A percentile compares a stretch with the other conserved stretches of the same genome.
Conservation (phyloP, 2,888 invertebrate genomes). For the Suillia variegata region DNA sequence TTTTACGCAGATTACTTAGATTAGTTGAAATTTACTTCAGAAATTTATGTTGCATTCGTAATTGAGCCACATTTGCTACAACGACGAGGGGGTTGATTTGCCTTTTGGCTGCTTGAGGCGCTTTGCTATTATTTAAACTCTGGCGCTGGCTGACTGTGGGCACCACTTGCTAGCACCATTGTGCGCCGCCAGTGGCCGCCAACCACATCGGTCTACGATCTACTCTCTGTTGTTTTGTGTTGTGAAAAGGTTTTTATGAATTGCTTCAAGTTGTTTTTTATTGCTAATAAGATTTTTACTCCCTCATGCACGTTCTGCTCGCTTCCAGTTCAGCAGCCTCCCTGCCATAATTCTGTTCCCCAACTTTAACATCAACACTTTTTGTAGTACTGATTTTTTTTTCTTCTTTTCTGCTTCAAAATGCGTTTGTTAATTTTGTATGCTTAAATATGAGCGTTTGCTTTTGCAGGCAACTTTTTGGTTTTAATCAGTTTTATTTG, state of each 20-base stretch:
- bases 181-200: too few species aligned
- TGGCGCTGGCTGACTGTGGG: too few species aligned
- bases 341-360: background rate
- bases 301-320: background rate
- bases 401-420: too few species aligned
- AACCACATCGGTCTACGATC: too few species aligned
- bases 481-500: too few species aligned
- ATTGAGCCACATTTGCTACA: constrained; percentile 13
- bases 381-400: too few species aligned
- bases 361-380: too few species aligned
- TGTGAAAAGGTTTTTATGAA: constrained; percentile 9
- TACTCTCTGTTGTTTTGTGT: too few species aligned
- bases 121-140: constrained; percentile 4
- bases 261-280: constrained; percentile 32
- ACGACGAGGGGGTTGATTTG: constrained; percentile 5
- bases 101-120: constrained; percentile 18
- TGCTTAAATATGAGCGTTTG: too few species aligned
- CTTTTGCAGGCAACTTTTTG: too few species aligned
- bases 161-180: too few species aligned
- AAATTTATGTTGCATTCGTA: constrained; percentile 35
- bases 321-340: background rate
- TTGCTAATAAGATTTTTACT: constrained; percentile 51
- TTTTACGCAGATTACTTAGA: constrained; percentile 52
- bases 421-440: too few species aligned
- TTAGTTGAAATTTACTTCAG: constrained; percentile 40